Percentiles rank a stretch among this genome's conserved stretches.
phyloP scores from a whole-genome alignment of 1,140 invertebrate genomes.

The Lasioglossum albipes region DNA sequence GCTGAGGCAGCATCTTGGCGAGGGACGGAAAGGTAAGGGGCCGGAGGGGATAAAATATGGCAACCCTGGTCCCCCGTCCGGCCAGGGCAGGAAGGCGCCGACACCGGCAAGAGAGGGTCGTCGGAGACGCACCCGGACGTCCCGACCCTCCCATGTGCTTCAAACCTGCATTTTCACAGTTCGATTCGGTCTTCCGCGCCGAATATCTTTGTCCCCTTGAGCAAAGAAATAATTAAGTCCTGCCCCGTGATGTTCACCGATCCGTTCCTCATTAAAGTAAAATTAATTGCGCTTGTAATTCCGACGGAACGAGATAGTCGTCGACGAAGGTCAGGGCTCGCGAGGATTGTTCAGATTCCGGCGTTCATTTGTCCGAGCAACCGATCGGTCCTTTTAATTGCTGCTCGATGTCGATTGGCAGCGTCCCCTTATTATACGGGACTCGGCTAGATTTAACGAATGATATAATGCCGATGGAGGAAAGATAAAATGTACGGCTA shows the following conservation, averaged over 20 bases:
- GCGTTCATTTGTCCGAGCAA: background rate
- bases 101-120: too few relatives aligned
- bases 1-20: too few relatives aligned
- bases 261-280: background rate
- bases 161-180: too few relatives aligned
- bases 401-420: constrained; percentile 2
- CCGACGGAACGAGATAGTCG: background rate
- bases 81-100: too few relatives aligned
- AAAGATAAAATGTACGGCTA: constrained; percentile 32
- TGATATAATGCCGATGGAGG: constrained; percentile 33
- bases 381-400: background rate
- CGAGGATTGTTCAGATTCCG: background rate
- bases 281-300: background rate
- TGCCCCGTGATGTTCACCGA: background rate
- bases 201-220: background rate
- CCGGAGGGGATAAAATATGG: too few relatives aligned
- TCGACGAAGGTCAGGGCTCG: background rate
- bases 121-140: too few relatives aligned
- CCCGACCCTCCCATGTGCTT: too few relatives aligned
- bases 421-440: constrained; percentile 15
- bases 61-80: too few relatives aligned
- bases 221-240: background rate
- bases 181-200: too few relatives aligned
- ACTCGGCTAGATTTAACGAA: constrained; percentile 45
- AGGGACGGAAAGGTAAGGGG: too few relatives aligned